These are phyloP conservation scores for Agriotes lineatus DNA, from an alignment of 2,888 invertebrate species.

Conservation along the genomic window DNA sequence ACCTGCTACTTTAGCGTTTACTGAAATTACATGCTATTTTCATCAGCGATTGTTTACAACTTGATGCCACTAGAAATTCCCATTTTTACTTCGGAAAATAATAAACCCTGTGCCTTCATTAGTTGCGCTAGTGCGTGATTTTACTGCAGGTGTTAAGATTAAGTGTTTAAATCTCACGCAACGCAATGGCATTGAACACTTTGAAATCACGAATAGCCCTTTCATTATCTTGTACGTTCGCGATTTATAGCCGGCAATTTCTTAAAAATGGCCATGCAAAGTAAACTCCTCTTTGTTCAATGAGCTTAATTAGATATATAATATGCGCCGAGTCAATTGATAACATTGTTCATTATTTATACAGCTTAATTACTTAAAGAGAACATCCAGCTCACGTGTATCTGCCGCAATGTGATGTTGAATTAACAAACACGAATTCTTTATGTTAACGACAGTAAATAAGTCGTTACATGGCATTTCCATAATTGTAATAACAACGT, in stretches of 20 bases:
- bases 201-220: slow-evolving; percentile 26
- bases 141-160: slow-evolving; percentile 37
- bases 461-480: no score
- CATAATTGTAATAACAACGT: no score
- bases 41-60: slow-evolving; percentile 28
- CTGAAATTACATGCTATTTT: slow-evolving; percentile 33
- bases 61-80: slow-evolving; percentile 24
- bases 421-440: no score
- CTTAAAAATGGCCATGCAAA: slow-evolving; percentile 17
- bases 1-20: slow-evolving; percentile 28
- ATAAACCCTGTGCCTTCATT: slow-evolving; percentile 24
- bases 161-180: slow-evolving; percentile 37
- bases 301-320: neutral
- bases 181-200: slow-evolving; percentile 26
- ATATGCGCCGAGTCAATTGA: neutral
- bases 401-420: no score
- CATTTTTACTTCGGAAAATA: slow-evolving; percentile 21
- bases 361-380: neutral
- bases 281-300: neutral
- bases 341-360: slow-evolving; percentile 3
- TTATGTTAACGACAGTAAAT: no score
- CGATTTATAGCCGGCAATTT: slow-evolving; percentile 21
- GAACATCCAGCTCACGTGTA: neutral
- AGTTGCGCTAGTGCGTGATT: slow-evolving; percentile 26
- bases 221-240: slow-evolving; percentile 31